Evolutionary conservation across 2,113 vertebrate genomes (phyloP).

Genomic region (Oxyura jamaicensis): DNA sequence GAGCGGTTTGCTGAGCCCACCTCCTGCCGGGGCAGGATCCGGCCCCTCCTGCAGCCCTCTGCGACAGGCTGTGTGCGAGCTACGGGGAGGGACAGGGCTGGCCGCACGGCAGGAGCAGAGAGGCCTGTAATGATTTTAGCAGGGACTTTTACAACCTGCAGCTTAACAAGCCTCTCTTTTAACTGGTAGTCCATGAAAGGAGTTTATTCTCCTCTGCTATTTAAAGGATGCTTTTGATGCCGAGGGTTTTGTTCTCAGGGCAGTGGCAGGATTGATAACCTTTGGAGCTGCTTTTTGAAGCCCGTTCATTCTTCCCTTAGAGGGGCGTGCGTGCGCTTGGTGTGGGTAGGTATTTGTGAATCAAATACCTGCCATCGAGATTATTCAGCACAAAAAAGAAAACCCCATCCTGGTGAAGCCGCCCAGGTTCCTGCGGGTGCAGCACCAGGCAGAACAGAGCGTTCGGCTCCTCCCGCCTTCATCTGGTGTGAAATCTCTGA

Average conservation of each 20-base stretch:
- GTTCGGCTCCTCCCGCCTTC: neutral
- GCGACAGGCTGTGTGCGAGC: too few species aligned
- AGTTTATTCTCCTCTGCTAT: neutral
- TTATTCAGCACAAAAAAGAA: neutral
- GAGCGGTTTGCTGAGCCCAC: neutral
- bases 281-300: neutral
- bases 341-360: neutral
- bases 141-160: neutral
- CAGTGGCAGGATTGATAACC: neutral
- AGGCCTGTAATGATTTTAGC: neutral
- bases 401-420: neutral
- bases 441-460: neutral
- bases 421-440: neutral
- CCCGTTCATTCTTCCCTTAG: neutral
- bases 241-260: neutral
- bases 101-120: neutral
- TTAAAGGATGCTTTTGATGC: neutral
- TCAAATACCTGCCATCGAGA: rapidly evolving
- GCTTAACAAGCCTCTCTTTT: neutral
- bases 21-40: too few species aligned
- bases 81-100: neutral
- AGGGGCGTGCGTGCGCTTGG: neutral
- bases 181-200: neutral
- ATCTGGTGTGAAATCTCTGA: neutral
- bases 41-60: too few species aligned